Percentiles rank a stretch among this genome's conserved stretches.
phyloP scores from a whole-genome alignment of 2,797 vertebrate genomes.

The Pseudochirops corinnae region DNA sequence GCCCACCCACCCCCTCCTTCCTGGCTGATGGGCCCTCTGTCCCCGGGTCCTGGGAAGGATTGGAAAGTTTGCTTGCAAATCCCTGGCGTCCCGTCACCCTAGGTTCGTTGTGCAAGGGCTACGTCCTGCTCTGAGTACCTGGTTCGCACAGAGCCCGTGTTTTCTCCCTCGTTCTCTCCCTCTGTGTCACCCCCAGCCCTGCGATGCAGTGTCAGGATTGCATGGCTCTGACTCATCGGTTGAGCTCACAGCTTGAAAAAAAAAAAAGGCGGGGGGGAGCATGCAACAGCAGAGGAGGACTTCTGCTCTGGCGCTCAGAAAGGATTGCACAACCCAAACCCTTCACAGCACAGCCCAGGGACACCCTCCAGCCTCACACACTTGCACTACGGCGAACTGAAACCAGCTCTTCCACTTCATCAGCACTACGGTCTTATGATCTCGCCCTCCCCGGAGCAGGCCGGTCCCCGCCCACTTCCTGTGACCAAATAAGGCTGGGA shows the following conservation, averaged over 20 bases:
- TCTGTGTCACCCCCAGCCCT: conserved; percentile 78
- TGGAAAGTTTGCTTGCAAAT: conserved; percentile 77
- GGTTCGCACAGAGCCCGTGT: conserved; percentile 46
- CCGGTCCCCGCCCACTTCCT: conserved; percentile 83
- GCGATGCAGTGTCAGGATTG: conserved; percentile 85
- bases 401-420: conserved; percentile 83
- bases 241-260: conserved; percentile 85
- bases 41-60: conserved; percentile 49
- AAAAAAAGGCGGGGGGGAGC: conserved; percentile 69
- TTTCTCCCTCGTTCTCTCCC: conserved; percentile 73
- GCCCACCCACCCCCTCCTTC: conserved; percentile 54
- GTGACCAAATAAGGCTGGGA: conserved; percentile 80
- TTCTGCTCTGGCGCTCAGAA: conserved; percentile 74
- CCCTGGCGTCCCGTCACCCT: conserved; percentile 68
- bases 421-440: conserved; percentile 77
- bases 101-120: conserved; percentile 31
- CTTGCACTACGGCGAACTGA: conserved; percentile 66
- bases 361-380: conserved; percentile 68
- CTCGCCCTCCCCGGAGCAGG: conserved; percentile 69
- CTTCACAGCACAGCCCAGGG: conserved; percentile 71
- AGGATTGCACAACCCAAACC: conserved; percentile 83
- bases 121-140: conserved; percentile 22
- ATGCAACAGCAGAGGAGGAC: conserved; percentile 73
- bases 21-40: conserved; percentile 46
- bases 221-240: conserved; percentile 86